Evolutionary conservation across 2,113 vertebrate species (phyloP), one percentile per base, ranked within the genome.

Genomic region (Anoplopoma fimbria): DNA sequence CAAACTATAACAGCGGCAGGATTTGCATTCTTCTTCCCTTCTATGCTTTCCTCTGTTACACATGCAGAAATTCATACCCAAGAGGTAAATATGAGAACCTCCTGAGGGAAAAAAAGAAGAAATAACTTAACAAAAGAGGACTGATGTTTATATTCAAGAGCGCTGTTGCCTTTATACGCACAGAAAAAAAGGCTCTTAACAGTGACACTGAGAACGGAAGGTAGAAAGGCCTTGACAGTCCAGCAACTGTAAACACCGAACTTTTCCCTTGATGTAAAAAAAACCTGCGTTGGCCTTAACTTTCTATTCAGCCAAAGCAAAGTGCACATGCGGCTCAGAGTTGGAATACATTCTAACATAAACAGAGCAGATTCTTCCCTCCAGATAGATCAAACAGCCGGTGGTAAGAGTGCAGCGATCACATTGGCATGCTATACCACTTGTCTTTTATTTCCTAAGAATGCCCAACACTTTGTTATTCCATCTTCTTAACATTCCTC

Each of bases 281-380:
- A 68, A 72, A 82, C 27, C 25, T 15, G 17, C n/a, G 47, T 62
- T 62, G 63, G 38, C 34, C 36, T 77, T 47, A 76, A 80, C 58
- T 70, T 83, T 70, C 57, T 75, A 45, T 72, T 78, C 55, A 81
- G 51, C 64, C 73, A 42, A 83, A 81, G 80, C 34, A 77, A 78
- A 69, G 69, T 60, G 63, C 31, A 36, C 34, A 15, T 62, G 36
- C 33, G 76, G 71, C 71, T 72, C 79, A 55, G 49, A 81, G 68
- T 31, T 25, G 61, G 36, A 77, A 68, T 33, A 53, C 53, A 64
- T 63, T 31, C 69, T 4, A 15, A 80, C 23, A 21, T 62, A 75
- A 84, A 89, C 81, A 74, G 31, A 51, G 55, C 40, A 69, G 31
- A 84, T 34, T 61, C 71, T 75, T 62, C 72, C 84, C 65, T 79